Evolutionary conservation across 1,140 invertebrate genomes (phyloP).

Genomic region (Idris sp.): DNA sequence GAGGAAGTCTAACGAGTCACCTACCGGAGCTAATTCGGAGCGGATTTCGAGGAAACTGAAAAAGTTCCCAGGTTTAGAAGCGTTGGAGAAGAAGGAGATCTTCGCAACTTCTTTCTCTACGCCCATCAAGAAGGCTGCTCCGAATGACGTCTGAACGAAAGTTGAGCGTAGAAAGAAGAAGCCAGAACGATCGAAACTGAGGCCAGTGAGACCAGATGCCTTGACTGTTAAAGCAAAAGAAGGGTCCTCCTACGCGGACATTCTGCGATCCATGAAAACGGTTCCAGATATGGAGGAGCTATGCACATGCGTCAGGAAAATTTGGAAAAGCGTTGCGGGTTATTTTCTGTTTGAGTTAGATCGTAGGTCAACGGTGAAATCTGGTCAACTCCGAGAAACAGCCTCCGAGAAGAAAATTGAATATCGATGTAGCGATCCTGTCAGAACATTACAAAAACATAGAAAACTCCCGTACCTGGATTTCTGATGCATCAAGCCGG

Average conservation of each 20-base stretch:
- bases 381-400: too few relatives aligned
- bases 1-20: too few relatives aligned
- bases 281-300: not conserved
- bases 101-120: not conserved
- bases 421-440: not conserved
- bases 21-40: too few relatives aligned
- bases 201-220: not conserved
- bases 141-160: constrained; percentile 2
- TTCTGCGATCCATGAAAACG: not conserved
- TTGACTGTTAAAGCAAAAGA: constrained; percentile 12
- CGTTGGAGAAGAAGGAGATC: too few relatives aligned
- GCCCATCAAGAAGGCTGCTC: not conserved
- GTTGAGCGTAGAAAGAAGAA: not conserved
- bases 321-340: not conserved
- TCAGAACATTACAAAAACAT: not conserved
- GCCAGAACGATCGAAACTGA: not conserved
- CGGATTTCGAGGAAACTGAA: too few relatives aligned
- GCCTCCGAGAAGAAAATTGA: too few relatives aligned
- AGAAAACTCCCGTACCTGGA: not conserved
- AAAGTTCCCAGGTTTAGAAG: too few relatives aligned
- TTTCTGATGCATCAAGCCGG: not conserved
- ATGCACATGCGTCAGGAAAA: not conserved
- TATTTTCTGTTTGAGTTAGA: constrained; percentile 5
- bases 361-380: too few relatives aligned
- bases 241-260: constrained; percentile 1